Base-by-base conservation (phyloP, 30 jellyfish, hydroid and myxozoan species). In the Aurelia coerulea region DNA sequence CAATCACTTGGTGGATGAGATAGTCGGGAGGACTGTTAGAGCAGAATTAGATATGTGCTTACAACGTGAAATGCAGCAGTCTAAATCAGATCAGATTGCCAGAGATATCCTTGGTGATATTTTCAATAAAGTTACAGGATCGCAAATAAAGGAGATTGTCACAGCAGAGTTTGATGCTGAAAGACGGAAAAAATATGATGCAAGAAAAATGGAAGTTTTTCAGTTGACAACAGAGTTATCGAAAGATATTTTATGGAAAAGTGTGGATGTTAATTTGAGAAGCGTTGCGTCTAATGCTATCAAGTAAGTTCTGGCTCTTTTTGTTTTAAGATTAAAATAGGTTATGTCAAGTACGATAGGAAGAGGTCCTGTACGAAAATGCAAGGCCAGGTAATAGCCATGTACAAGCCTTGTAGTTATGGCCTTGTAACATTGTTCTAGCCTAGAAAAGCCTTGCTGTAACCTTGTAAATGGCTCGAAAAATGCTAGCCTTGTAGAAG, bases 191-290 rank as follows among this genome's bases (percentile, higher is more conserved):
- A 50, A 62, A 31, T 76, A 60, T n/a, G 83, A 83, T 8, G 86
- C 62, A 2, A 72, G 63, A 63, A 63, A 85, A 18, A 83, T 83
- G 92, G 51, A 18, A 35, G 15, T 70, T 41, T 70, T 83, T 71
- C 86, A 83, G 8, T 63, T 62, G 32, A 75, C 92, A 35, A 70
- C 92, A 56, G 86, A 83, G 62, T 34, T 62, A 41, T 52, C 92
- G 32, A 78, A 78, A 19, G 58, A 42, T 16, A 10, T 83, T 5
- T 50, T 83, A 5, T 64, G 51, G 32, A 70, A 54, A 37, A n/a
- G 15, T 70, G 37, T 64, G 39, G 60, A 50, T 4, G 68, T 29
- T 3, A 39, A 50, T 29, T 50, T 46, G 13, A 35, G 50, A 46
- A 74, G 73, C 8, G 29, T 72, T 33, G 68, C 79, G 16, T 32